Evolutionary conservation across 2,888 invertebrate species (phyloP).

Genomic region (Parnassius glacialis): DNA sequence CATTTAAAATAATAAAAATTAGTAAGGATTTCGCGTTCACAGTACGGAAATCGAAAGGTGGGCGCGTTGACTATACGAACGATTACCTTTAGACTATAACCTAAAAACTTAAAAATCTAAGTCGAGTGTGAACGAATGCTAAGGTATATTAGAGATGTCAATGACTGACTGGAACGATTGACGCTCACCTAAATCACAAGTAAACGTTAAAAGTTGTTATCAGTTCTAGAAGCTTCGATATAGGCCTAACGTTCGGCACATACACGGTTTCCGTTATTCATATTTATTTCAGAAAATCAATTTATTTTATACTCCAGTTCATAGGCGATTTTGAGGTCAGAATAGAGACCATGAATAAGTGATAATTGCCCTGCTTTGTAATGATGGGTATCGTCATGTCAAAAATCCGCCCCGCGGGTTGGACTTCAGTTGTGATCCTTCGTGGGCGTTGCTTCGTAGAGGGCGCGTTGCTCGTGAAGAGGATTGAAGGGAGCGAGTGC

Average conservation of each 20-base stretch:
- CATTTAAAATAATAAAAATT: slow-evolving; percentile 41
- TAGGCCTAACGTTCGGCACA: neutral
- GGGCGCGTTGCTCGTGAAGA: slow-evolving; percentile 9
- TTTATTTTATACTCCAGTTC: neutral
- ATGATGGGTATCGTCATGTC: neutral
- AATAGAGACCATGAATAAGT: neutral
- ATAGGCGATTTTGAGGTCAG: neutral
- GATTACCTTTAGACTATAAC: slow-evolving; percentile 49
- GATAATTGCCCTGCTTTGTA: neutral
- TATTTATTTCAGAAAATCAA: neutral
- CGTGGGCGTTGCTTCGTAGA: slow-evolving; percentile 8
- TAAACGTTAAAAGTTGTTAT: slow-evolving; percentile 32
- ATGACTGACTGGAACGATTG: slow-evolving; percentile 33
- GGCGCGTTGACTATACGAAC: slow-evolving; percentile 71
- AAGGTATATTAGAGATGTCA: slow-evolving; percentile 26
- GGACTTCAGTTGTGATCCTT: neutral
- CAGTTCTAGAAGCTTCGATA: slow-evolving; percentile 34
- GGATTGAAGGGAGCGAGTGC: slow-evolving; percentile 14
- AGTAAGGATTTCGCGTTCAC: neutral
- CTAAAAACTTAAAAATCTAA: slow-evolving; percentile 43
- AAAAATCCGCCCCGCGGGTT: neutral
- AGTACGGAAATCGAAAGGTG: slow-evolving; percentile 60
- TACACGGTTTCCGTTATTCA: neutral
- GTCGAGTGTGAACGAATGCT: slow-evolving; percentile 39
- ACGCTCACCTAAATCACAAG: slow-evolving; percentile 34